Base-by-base conservation (phyloP, 2,797 vertebrate genomes). In the Botia kubotai region DNA sequence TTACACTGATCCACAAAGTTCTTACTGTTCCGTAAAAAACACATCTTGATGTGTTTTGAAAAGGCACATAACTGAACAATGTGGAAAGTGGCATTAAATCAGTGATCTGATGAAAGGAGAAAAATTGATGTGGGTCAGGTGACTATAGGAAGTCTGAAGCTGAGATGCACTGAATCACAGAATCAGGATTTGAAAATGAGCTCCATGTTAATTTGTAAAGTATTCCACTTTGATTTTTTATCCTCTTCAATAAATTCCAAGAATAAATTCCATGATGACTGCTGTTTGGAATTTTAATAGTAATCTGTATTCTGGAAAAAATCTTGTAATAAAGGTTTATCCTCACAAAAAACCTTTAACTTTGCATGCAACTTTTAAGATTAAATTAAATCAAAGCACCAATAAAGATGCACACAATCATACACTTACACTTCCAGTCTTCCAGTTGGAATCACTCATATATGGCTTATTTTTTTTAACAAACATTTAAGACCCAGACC, bases 1-100 rank as follows among this genome's bases (percentile, higher is more conserved):
- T 58, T 66, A 81, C 65, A 81, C 82, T 85, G 68, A 33, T 77
- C 75, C 72, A 76, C 83, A 83, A 72, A 83, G 19, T 72, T 88
- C 88, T 88, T 84, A 50, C 33, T 72, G 6, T 81, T 81, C 67
- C 82, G 72, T 63, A 33, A 17, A 65, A 72, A 69, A 81, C 73
- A 80, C 52, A 78, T 62, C 16, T 63, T 65, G 55, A 33, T 79
- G 39, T 74, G 4, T 79, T 73, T 75, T 29, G 36, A 60, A 75
- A 69, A 6, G n/a, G 39, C 53, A 60, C 63, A 75, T 6, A 67
- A 72, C 46, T 43, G 39, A 43, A 43, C 50, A 39, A 55, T 43
- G 13, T 73, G 62, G 52, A 29, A 68, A 68, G 66, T 16, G 17
- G n/a, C 52, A 48, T 80, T 80, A 67, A 74, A 29, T 68, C 69